phyloP scores from a whole-genome alignment of 2,797 vertebrate species.

The Menidia menidia region DNA sequence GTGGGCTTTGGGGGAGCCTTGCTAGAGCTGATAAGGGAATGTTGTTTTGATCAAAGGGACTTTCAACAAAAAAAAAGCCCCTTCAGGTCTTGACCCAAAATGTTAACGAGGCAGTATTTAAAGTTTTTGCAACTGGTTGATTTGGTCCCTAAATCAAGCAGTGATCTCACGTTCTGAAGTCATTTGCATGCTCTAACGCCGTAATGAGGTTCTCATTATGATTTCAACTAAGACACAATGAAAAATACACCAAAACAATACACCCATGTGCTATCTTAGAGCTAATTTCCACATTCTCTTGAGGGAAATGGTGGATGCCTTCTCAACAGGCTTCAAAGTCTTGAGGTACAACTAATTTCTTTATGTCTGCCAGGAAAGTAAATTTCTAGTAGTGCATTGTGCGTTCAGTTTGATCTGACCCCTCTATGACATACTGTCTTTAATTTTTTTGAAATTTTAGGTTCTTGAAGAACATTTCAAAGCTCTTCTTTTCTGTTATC shows the following conservation, averaged over 20 bases:
- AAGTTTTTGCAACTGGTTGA: background rate
- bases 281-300: background rate
- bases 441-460: background rate
- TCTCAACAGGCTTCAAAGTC: background rate
- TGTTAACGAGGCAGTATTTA: background rate
- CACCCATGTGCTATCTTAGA: background rate
- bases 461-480: background rate
- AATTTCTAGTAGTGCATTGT: background rate
- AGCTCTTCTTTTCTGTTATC: background rate
- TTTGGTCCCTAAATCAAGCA: background rate
- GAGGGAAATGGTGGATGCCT: background rate
- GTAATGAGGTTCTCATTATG: no score
- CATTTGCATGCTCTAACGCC: no score
- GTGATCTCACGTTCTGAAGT: no score
- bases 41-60: background rate
- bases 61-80: background rate
- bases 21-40: conserved; percentile 3
- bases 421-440: background rate
- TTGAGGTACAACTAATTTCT: background rate
- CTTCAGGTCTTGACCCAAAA: background rate
- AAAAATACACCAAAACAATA: no score
- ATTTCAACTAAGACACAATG: no score
- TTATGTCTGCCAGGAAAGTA: background rate
- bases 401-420: background rate
- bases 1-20: background rate